phyloP scores from a whole-genome alignment of 1,140 invertebrate species.

The Anthonomus grandis region DNA sequence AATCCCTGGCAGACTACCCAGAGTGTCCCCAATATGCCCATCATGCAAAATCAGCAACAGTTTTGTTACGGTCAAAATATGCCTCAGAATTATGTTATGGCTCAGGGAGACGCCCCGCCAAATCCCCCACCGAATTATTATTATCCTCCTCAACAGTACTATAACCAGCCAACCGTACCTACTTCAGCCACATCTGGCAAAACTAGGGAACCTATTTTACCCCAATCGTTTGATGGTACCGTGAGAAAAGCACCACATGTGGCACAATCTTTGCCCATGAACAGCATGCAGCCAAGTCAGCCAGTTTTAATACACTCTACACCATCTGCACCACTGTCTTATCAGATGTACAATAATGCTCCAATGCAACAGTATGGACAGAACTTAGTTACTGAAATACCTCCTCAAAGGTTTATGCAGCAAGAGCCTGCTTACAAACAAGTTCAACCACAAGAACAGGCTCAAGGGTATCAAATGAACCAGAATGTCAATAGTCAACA shows the following conservation, averaged over 20 bases:
- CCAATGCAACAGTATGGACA: no score
- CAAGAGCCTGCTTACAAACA: no score
- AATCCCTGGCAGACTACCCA: slow-evolving; percentile 9
- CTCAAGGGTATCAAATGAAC: no score
- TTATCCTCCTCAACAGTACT: neutral
- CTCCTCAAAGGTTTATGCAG: no score
- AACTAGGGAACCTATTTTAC: slow-evolving; percentile 4
- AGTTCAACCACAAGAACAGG: no score
- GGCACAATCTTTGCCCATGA: slow-evolving; percentile 4
- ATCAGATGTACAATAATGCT: neutral
- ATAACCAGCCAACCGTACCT: neutral
- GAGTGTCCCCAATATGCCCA: slow-evolving; percentile 12
- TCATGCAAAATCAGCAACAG: neutral
- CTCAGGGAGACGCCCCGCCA: slow-evolving; percentile 1
- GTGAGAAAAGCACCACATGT: neutral
- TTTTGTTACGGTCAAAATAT: neutral
- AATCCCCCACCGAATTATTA: neutral
- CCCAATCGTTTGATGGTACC: slow-evolving; percentile 11
- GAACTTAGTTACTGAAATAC: no score
- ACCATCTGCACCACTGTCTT: neutral
- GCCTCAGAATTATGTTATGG: slow-evolving; percentile 1
- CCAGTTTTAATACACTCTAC: no score
- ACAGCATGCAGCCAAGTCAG: no score
- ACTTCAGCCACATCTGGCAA: neutral
- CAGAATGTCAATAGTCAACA: no score